Conservation (phyloP, 2,113 vertebrate species). For the Sus scrofa region T2T-Sscrofa CM000824.6:72483001-72483500, state of each 20-base stretch:
- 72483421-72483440: not conserved
- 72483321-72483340: not conserved
- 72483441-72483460: not conserved
- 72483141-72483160: not conserved
- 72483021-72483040: not conserved
- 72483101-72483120: not conserved
- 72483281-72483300: not conserved
- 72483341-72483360: not conserved
- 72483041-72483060: not conserved
- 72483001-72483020: not conserved
- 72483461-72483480: not conserved
- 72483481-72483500: not conserved
- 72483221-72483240: conserved; percentile 44
- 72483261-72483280: not conserved
- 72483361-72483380: fast-evolving
- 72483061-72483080: not conserved
- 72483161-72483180: not conserved
- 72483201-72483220: not conserved
- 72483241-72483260: not conserved
- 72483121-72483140: not conserved
- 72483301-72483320: not conserved
- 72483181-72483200: conserved; percentile 5
- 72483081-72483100: not conserved
- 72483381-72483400: not conserved
- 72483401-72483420: not conserved